Evolutionary conservation across 2,797 vertebrate genomes (phyloP).

Genomic region (Picus viridis): DNA sequence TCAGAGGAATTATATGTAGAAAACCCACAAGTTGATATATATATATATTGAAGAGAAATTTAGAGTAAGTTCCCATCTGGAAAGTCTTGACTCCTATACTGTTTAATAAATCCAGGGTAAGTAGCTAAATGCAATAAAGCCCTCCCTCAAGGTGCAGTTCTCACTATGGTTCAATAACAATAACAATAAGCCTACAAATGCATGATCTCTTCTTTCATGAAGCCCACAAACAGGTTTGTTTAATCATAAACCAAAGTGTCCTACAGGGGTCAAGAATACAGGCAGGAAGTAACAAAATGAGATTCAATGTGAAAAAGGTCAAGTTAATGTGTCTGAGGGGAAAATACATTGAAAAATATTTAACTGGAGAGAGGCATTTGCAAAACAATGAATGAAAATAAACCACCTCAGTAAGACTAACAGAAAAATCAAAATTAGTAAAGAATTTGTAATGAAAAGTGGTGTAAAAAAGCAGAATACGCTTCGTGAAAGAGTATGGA

Average conservation of each 20-base stretch:
- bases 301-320: neutral
- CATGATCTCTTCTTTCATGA: conserved; percentile 8
- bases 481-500: neutral
- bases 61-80: neutral
- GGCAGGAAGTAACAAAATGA: conserved; percentile 61
- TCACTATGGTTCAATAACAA: conserved; percentile 60
- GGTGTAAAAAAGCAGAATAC: neutral
- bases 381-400: neutral
- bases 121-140: conserved; percentile 54
- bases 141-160: conserved; percentile 54
- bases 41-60: neutral
- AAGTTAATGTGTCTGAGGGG: conserved; percentile 14
- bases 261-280: conserved; percentile 48
- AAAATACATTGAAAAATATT: conserved; percentile 59
- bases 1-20: neutral
- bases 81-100: conserved; percentile 30
- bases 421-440: neutral
- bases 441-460: neutral
- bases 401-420: neutral
- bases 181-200: conserved; percentile 61
- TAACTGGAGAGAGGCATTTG: neutral
- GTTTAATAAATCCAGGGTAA: conserved; percentile 65
- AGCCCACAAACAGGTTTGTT: conserved; percentile 45
- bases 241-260: conserved; percentile 40
- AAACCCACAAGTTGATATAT: neutral